A percentile compares a stretch with the other conserved stretches of the same genome.
phyloP scores from a whole-genome alignment of 23 tunicate genomes.

The Halocynthia aurantium region DNA sequence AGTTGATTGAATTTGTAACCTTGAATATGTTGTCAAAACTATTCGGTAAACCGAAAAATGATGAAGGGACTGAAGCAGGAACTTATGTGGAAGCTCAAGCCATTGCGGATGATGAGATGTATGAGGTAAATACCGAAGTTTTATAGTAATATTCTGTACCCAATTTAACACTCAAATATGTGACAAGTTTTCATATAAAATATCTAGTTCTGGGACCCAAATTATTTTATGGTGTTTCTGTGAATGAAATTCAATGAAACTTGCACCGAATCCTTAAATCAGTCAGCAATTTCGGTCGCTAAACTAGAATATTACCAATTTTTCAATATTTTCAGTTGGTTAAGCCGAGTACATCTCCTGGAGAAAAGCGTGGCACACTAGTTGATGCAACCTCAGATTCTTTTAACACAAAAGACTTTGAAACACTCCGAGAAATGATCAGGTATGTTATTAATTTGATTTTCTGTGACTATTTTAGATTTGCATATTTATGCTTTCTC shows the following conservation, averaged over 20 bases:
- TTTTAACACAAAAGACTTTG: constrained; percentile 9
- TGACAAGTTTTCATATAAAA: too few species aligned
- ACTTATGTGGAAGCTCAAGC: constrained; percentile 21
- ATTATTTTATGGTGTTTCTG: too few species aligned
- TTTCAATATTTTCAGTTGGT: constrained; percentile 21
- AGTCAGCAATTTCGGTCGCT: too few species aligned
- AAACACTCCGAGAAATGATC: constrained; percentile 6
- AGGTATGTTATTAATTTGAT: too few species aligned
- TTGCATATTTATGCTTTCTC: background rate
- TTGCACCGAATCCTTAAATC: too few species aligned
- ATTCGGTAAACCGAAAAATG: background rate
- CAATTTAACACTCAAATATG: too few species aligned
- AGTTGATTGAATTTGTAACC: too few species aligned
- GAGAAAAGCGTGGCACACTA: constrained; percentile 10
- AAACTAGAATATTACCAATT: background rate
- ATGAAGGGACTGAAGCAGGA: constrained; percentile 11
- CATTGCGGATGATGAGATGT: constrained; percentile 7
- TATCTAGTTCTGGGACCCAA: too few species aligned
- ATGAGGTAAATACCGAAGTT: background rate
- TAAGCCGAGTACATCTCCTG: constrained; percentile 14
- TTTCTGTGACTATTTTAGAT: too few species aligned
- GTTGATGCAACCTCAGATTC: constrained; percentile 17
- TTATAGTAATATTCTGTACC: too few species aligned
- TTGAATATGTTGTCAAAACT: too few species aligned
- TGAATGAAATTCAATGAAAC: too few species aligned